These are phyloP conservation scores for Stegana nigrithorax DNA, from an alignment of 2,888 invertebrate genomes.

Conservation along the genomic window DNA sequence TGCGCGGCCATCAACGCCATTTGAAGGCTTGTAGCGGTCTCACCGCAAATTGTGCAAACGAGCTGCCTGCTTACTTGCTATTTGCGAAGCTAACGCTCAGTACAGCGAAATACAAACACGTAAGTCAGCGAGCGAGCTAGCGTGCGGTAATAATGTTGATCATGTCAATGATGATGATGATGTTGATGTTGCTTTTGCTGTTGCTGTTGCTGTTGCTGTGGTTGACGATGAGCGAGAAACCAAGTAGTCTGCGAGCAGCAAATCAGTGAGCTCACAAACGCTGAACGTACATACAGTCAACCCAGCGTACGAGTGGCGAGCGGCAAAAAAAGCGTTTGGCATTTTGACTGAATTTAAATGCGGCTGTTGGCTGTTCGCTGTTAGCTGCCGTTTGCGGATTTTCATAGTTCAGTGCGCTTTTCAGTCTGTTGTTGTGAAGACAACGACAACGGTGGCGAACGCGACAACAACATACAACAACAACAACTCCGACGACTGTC, in stretches of 20 bases:
- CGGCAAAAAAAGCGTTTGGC: background rate
- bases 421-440: slow-evolving; percentile 29
- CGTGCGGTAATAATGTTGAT: background rate
- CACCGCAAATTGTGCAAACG: background rate
- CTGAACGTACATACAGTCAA: background rate
- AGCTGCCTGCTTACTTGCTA: background rate
- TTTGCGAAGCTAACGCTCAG: too few species aligned
- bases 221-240: background rate
- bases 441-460: slow-evolving; percentile 18
- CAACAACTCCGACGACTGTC: slow-evolving; percentile 21
- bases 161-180: slow-evolving; percentile 25
- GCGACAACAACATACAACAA: slow-evolving; percentile 12
- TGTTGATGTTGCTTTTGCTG: slow-evolving; percentile 27
- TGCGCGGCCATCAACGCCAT: background rate
- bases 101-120: background rate
- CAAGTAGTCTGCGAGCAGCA: background rate
- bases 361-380: slow-evolving; percentile 24
- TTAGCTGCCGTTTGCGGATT: slow-evolving; percentile 44
- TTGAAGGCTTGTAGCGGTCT: background rate
- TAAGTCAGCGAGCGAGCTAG: background rate
- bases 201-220: slow-evolving; percentile 14
- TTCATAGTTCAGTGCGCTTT: slow-evolving; percentile 63
- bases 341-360: slow-evolving; percentile 2
- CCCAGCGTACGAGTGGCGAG: background rate
- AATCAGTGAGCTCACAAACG: background rate